Percentiles rank a stretch among this genome's conserved stretches.
Conservation (phyloP, 2,888 invertebrate genomes). For the Rhaphigaster nebulosa region DNA sequence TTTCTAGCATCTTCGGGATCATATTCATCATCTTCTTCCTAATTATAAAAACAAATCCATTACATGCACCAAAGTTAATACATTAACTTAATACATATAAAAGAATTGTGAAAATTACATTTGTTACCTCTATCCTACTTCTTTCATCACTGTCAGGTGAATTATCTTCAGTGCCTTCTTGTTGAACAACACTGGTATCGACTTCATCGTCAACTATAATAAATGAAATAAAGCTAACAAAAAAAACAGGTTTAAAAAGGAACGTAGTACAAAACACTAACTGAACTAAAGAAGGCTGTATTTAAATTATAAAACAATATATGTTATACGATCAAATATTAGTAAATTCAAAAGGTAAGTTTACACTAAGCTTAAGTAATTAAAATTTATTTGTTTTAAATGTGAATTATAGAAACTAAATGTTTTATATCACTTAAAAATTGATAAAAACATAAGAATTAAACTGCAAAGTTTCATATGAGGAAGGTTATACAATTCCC, state of each 20-base stretch:
- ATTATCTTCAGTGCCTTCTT: conserved; percentile 73
- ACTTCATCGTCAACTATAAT: conserved; percentile 75
- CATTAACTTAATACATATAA: not conserved
- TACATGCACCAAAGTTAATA: not conserved
- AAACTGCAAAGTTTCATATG: conserved; percentile 11
- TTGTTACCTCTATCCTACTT: conserved; percentile 73
- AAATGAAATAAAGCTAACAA: conserved; percentile 65
- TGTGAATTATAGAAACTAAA: not conserved
- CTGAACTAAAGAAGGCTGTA: too few species aligned
- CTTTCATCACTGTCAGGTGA: conserved; percentile 83
- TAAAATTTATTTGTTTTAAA: not conserved
- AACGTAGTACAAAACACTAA: not conserved
- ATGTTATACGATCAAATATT: not conserved
- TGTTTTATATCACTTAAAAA: not conserved
- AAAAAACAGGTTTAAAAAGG: not conserved
- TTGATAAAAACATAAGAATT: not conserved
- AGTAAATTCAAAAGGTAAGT: not conserved
- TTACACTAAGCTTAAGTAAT: not conserved
- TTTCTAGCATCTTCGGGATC: conserved; percentile 84
- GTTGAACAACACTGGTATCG: conserved; percentile 75
- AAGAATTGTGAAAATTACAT: not conserved
- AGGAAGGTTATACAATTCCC: conserved; percentile 55
- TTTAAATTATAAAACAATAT: not conserved
- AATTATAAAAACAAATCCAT: conserved; percentile 60
- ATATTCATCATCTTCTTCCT: conserved; percentile 89